Evolutionary conservation across 2,113 vertebrate species (phyloP).

Genomic region (Tachycineta bicolor): DNA sequence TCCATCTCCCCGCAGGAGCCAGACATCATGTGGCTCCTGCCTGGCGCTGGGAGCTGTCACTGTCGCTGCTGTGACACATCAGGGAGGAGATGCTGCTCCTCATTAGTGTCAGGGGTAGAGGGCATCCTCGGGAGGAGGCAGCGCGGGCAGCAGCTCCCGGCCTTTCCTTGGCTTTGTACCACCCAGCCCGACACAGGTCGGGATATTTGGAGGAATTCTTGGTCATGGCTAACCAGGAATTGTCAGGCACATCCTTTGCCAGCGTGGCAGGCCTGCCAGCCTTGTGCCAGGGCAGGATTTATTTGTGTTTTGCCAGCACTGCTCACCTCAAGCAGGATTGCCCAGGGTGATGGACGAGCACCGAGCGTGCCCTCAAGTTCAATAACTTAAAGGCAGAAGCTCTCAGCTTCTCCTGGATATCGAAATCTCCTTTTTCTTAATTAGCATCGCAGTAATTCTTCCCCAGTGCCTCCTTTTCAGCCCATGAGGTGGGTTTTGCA

Average conservation of each 20-base stretch:
- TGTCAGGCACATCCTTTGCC: not conserved
- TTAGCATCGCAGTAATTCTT: not conserved
- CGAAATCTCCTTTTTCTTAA: not conserved
- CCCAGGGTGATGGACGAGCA: not conserved
- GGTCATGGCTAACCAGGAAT: not conserved
- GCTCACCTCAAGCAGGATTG: not conserved
- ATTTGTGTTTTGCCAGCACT: not conserved
- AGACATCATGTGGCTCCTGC: slow-evolving; percentile 53
- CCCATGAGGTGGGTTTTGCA: not conserved
- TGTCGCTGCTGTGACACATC: not conserved
- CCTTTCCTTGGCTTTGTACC: not conserved
- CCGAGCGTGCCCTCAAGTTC: not conserved
- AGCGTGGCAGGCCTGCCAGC: fast-evolving
- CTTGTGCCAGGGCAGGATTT: not conserved
- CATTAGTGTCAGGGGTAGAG: slow-evolving; percentile 24
- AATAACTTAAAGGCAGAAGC: not conserved
- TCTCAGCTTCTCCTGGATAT: not conserved
- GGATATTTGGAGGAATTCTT: not conserved
- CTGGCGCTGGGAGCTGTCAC: not conserved
- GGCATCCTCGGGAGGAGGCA: not conserved
- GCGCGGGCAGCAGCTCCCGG: not conserved
- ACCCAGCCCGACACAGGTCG: not conserved
- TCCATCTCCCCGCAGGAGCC: not conserved
- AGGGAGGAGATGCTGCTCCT: slow-evolving; percentile 11
- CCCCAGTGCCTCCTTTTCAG: not conserved